Conservation (phyloP, 1,140 invertebrate species). For the Megalopta genalis region DNA sequence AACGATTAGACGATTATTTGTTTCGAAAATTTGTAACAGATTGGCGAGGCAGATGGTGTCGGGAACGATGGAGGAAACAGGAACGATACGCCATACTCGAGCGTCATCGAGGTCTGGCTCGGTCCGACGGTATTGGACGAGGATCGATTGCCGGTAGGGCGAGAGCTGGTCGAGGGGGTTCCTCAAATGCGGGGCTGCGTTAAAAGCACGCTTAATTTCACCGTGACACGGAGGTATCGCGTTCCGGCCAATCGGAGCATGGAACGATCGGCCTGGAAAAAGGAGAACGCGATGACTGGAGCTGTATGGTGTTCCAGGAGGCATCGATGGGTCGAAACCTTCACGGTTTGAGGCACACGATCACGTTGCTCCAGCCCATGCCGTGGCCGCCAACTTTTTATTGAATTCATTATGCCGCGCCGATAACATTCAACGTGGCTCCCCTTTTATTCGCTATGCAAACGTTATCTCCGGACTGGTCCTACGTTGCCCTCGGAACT, state of each 20-base stretch:
- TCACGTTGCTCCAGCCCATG: not conserved
- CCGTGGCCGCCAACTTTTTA: not conserved
- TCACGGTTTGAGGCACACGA: constrained; percentile 53
- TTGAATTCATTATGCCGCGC: too few species aligned
- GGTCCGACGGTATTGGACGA: constrained; percentile 46
- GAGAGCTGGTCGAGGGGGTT: constrained; percentile 47
- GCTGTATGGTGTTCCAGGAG: constrained; percentile 57
- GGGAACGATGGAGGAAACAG: not conserved
- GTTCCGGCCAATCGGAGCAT: constrained; percentile 70
- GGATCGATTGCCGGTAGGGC: constrained; percentile 54
- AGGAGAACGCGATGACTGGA: constrained; percentile 72
- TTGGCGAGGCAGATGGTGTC: too few species aligned
- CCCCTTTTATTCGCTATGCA: too few species aligned
- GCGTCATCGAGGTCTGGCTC: constrained; percentile 20
- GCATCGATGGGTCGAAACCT: constrained; percentile 60
- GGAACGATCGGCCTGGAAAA: constrained; percentile 66
- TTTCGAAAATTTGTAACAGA: too few species aligned
- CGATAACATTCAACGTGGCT: too few species aligned
- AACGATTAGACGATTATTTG: too few species aligned
- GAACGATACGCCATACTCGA: constrained; percentile 37
- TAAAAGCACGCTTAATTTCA: constrained; percentile 76
- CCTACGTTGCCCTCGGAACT: too few species aligned
- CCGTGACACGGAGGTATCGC: constrained; percentile 73
- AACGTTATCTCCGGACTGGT: too few species aligned
- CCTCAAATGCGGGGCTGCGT: constrained; percentile 71